phyloP scores from a whole-genome alignment of 2,113 vertebrate genomes.

The Laticauda colubrina region DNA sequence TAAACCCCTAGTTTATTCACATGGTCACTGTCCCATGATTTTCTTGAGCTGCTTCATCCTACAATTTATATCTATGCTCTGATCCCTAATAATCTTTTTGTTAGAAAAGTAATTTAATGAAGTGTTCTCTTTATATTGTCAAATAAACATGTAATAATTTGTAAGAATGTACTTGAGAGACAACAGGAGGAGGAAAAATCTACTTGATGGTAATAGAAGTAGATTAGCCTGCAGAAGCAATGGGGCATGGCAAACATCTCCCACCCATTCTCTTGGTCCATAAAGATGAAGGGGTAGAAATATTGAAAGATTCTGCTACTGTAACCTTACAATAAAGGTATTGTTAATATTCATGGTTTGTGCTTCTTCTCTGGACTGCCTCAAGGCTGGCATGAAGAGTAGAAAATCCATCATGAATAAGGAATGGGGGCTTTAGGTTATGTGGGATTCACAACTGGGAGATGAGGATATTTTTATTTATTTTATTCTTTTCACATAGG shows the following conservation, averaged over 20 bases:
- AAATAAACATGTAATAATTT: not conserved
- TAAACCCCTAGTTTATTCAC: not conserved
- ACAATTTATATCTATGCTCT: not conserved
- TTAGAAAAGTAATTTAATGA: not conserved
- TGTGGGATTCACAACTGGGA: not conserved
- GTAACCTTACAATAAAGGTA: not conserved
- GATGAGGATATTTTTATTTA: not conserved
- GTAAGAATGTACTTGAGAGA: not conserved
- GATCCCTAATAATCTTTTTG: not conserved
- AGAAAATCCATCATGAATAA: not conserved
- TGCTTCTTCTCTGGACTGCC: not conserved
- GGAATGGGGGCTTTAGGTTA: not conserved
- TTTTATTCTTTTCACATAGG: not conserved
- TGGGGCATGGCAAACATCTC: not conserved
- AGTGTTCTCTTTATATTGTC: not conserved
- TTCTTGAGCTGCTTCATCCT: not conserved
- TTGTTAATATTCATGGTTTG: not conserved
- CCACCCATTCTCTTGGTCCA: not conserved
- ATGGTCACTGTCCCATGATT: not conserved
- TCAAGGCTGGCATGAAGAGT: not conserved
- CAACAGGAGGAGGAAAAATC: not conserved
- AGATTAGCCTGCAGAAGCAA: not conserved
- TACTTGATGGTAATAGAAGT: not conserved
- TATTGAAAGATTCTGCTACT: not conserved
- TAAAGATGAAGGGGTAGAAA: not conserved